Percentiles rank a stretch among this genome's conserved stretches.
Conservation (phyloP, 2,888 invertebrate species). For the Lycia hirtaria region DNA sequence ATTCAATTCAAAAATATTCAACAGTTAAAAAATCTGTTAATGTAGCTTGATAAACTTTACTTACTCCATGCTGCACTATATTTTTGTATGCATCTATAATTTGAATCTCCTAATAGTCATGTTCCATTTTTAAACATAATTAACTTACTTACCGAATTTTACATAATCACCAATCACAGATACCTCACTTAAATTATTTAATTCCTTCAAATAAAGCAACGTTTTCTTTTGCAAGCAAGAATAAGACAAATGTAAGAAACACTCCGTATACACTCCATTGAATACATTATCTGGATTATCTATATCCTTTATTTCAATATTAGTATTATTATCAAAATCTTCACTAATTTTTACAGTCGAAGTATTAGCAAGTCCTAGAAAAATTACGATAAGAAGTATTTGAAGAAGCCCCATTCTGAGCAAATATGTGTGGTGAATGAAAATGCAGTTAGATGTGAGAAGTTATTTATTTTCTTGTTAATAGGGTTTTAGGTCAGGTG, state of each 20-base stretch:
- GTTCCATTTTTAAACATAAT: too few species aligned
- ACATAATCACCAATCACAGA: constrained; percentile 83
- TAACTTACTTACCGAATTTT: constrained; percentile 80
- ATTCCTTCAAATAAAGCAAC: constrained; percentile 81
- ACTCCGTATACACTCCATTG: constrained; percentile 82
- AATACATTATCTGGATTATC: constrained; percentile 67
- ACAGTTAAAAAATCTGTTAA: too few species aligned
- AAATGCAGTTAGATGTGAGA: constrained; percentile 47
- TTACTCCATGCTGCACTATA: too few species aligned
- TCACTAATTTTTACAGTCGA: constrained; percentile 2
- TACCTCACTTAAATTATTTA: constrained; percentile 82
- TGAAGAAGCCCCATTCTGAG: constrained; percentile 56
- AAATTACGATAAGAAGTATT: constrained; percentile 46
- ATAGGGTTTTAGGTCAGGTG: constrained; percentile 71
- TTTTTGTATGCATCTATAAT: too few species aligned
- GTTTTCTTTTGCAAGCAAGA: constrained; percentile 85
- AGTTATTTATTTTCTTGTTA: constrained; percentile 75
- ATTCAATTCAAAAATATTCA: too few species aligned
- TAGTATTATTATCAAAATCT: constrained; percentile 24
- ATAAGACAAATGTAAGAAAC: constrained; percentile 84
- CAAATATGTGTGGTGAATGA: constrained; percentile 59
- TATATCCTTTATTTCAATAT: constrained; percentile 27
- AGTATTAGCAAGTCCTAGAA: constrained; percentile 27
- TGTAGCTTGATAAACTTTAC: too few species aligned
- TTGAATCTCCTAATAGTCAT: too few species aligned